phyloP scores from a whole-genome alignment of 2,113 vertebrate genomes.

The Numenius arquata region DNA sequence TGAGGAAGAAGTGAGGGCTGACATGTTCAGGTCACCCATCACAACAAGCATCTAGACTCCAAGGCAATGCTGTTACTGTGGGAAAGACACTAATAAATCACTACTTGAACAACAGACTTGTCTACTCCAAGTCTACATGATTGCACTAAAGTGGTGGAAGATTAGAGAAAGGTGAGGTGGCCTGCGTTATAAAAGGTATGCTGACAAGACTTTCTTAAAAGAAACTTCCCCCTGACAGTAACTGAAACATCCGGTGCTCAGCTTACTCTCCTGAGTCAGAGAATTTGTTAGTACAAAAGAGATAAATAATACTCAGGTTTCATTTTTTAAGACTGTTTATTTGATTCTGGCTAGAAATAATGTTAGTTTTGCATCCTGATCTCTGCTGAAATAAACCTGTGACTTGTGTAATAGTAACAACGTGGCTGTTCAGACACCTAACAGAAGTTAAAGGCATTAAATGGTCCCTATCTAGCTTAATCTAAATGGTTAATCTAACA shows the following conservation, averaged over 20 bases:
- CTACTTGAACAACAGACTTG: rapidly evolving
- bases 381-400: background rate
- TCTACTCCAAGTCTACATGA: rapidly evolving
- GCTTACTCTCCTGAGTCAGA: background rate
- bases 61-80: background rate
- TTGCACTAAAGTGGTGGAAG: rapidly evolving
- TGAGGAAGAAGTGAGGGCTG: background rate
- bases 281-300: background rate
- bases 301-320: rapidly evolving
- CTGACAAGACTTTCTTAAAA: background rate
- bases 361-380: background rate
- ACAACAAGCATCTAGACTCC: rapidly evolving
- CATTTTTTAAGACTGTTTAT: rapidly evolving
- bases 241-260: background rate
- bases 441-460: background rate
- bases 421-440: background rate
- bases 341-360: background rate
- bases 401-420: background rate
- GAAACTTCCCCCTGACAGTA: rapidly evolving
- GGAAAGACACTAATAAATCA: background rate
- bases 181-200: rapidly evolving
- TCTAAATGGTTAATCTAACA: background rate
- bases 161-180: background rate
- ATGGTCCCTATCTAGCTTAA: background rate
- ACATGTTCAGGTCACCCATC: rapidly evolving